Evolutionary conservation across 2,113 vertebrate species (phyloP).

Genomic region (Nannospalax galili): DNA sequence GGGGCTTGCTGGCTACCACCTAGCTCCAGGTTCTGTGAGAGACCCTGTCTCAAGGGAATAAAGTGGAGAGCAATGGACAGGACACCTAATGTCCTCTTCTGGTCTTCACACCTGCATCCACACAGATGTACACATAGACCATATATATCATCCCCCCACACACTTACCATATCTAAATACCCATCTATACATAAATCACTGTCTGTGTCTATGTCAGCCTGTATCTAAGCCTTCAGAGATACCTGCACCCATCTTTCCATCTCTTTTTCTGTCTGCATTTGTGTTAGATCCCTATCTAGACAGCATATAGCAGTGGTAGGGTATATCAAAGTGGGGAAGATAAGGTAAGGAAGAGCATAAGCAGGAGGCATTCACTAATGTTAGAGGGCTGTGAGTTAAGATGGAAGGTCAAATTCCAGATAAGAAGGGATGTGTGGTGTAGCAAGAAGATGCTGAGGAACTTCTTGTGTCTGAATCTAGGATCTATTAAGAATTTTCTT

Average conservation of each 20-base stretch:
- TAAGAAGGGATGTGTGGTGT: fast-evolving
- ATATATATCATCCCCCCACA: too few relatives aligned
- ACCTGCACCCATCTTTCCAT: background rate
- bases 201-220: background rate
- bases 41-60: background rate
- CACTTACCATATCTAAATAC: background rate
- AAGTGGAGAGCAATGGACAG: background rate
- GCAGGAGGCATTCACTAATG: background rate
- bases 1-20: background rate
- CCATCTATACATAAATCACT: background rate
- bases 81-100: background rate
- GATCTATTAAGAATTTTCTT: background rate
- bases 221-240: background rate
- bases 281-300: background rate
- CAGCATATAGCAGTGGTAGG: too few relatives aligned
- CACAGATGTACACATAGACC: background rate
- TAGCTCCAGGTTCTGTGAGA: background rate
- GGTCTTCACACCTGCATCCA: background rate
- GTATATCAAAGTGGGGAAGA: background rate
- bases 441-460: background rate
- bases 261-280: background rate
- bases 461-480: background rate
- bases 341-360: background rate
- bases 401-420: background rate
- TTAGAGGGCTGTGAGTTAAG: background rate